Evolutionary conservation across 2,888 invertebrate species (phyloP).

Genomic region (Syritta pipiens): DNA sequence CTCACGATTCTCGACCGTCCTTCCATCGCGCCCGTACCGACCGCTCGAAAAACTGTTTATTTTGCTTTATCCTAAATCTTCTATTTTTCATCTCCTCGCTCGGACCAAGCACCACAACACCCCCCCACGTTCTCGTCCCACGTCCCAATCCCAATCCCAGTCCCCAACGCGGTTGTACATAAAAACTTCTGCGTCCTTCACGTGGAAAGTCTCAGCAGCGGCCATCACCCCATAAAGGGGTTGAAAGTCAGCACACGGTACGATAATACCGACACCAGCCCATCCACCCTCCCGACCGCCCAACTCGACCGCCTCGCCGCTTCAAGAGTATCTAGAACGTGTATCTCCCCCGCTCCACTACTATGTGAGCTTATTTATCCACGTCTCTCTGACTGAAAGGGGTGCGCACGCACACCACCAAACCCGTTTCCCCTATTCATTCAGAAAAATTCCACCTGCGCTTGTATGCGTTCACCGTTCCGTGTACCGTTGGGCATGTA

Average conservation of each 20-base stretch:
- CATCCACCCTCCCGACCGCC: not conserved
- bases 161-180: slow-evolving; percentile 6
- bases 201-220: slow-evolving; percentile 58
- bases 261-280: slow-evolving; percentile 21
- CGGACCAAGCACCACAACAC: slow-evolving; percentile 45
- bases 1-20: not conserved
- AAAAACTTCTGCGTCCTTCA: slow-evolving; percentile 64
- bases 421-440: slow-evolving; percentile 52
- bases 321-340: slow-evolving; percentile 38
- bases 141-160: not conserved
- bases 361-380: slow-evolving; percentile 54
- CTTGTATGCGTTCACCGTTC: slow-evolving; percentile 42
- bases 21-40: not conserved
- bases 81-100: slow-evolving; percentile 57
- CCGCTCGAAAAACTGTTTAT: slow-evolving; percentile 54
- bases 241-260: slow-evolving; percentile 61
- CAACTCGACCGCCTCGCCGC: slow-evolving; percentile 6
- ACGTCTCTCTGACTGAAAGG: slow-evolving; percentile 36
- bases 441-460: slow-evolving; percentile 66
- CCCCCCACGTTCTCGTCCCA: not conserved
- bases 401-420: slow-evolving; percentile 41
- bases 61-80: slow-evolving; percentile 65
- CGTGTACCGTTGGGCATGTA: not conserved
- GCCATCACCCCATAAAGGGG: slow-evolving; percentile 68
- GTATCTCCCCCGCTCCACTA: slow-evolving; percentile 34